These are phyloP conservation scores for Acrobeloides nanus DNA, from an alignment of 2,888 invertebrate genomes.

Conservation along the genomic window DNA sequence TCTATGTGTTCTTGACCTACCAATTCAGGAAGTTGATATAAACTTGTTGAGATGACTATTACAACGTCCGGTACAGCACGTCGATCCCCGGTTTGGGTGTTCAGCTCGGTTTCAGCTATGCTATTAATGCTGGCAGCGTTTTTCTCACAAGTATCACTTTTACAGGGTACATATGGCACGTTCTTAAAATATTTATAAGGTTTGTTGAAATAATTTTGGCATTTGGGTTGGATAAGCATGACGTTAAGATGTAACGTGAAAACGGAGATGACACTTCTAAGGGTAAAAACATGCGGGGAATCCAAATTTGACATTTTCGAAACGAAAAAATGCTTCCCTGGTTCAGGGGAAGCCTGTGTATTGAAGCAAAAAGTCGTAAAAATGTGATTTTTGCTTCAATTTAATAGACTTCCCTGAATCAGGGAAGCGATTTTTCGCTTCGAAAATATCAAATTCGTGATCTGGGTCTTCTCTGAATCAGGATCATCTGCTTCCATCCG, in stretches of 20 bases:
- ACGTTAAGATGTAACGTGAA: background rate
- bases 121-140: constrained; percentile 23
- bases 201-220: background rate
- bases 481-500: no score
- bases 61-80: constrained; percentile 37
- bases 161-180: constrained; percentile 26
- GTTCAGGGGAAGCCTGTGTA: no score
- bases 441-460: no score
- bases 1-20: no score
- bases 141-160: constrained; percentile 11
- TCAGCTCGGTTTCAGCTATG: constrained; percentile 21
- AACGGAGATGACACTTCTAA: background rate
- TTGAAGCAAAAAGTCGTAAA: no score
- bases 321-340: no score
- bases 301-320: background rate
- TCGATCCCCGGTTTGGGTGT: constrained; percentile 29
- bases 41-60: constrained; percentile 33
- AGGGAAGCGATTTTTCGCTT: no score
- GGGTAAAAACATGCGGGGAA: background rate
- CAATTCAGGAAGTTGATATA: constrained; percentile 35
- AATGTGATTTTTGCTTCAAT: no score
- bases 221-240: background rate
- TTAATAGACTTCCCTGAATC: no score
- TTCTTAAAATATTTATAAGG: constrained; percentile 11
- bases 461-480: no score